Evolutionary conservation across 2,888 invertebrate genomes (phyloP).

Genomic region (Icerya purchasi): DNA sequence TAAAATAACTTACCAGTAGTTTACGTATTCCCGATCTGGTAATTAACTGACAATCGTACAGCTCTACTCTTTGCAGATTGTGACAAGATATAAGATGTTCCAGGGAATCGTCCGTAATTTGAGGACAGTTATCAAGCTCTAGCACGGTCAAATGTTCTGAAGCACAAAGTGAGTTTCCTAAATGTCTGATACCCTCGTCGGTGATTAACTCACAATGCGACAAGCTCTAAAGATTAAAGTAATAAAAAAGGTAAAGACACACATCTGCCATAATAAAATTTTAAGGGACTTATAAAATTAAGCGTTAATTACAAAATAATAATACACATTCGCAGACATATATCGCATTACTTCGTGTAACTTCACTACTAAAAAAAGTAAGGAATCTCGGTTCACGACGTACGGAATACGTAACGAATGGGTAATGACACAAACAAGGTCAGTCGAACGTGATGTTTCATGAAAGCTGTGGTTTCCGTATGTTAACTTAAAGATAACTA

Average conservation of each 20-base stretch:
- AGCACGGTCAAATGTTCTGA: constrained; percentile 82
- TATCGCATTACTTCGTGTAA: too few species aligned
- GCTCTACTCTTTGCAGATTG: constrained; percentile 85
- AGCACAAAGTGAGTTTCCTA: constrained; percentile 80
- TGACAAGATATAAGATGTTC: constrained; percentile 82
- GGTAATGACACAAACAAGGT: too few species aligned
- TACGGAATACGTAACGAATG: too few species aligned
- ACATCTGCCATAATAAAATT: neutral
- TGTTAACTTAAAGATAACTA: too few species aligned
- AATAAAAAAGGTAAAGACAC: neutral
- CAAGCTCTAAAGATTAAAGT: constrained; percentile 68
- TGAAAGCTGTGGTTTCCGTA: too few species aligned
- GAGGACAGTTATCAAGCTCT: constrained; percentile 95
- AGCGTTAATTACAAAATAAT: neutral
- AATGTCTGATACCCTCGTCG: constrained; percentile 88
- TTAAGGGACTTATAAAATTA: neutral
- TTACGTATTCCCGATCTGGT: constrained; percentile 89
- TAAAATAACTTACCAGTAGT: constrained; percentile 76
- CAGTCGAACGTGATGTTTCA: too few species aligned
- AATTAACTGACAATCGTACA: constrained; percentile 98
- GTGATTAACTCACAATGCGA: constrained; percentile 98
- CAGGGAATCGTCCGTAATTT: constrained; percentile 87
- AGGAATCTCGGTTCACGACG: too few species aligned
- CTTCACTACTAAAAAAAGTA: too few species aligned
- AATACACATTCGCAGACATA: neutral